Evolutionary conservation across 2,888 invertebrate species (phyloP), one percentile per base, ranked within the genome.

Genomic region (Pseudolycoriella hygida): DNA sequence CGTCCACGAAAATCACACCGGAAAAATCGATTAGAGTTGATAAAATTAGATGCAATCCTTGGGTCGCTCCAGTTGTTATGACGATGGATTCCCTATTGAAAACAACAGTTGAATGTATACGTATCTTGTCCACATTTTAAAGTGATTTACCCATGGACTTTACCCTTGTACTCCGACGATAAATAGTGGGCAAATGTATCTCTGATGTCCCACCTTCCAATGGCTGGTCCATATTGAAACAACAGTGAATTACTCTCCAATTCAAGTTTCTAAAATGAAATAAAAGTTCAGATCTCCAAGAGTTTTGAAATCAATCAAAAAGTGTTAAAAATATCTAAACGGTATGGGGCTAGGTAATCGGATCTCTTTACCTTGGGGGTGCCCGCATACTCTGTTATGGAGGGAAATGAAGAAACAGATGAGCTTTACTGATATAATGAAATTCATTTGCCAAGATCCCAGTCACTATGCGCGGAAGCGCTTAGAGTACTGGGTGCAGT

Each of bases 1-100:
- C 74, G 53, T 78, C 78, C 10, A 76, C 71, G 56, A 77, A 77
- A 43, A 77, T 67, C 10, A 68, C 59, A 2, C 70, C 71, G 3
- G 18, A 18, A 2, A 70, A 64, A 18, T 69, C 66, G 17, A 77
- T 52, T n/a, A 75, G 52, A 1, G 68, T 69, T n/a, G 69, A 68
- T 6, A 74, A 52, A 39, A 72, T 56, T 34, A 74, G 53, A 53
- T 72, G 71, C 2, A 77, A 53, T 1, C 76, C 77, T 49, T 74
- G 70, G 0, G 73, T 68, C 3, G 78, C 76, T 1, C 77, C 77
- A 30, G 71, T 68, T 1, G 74, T 76, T 14, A 74, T 57, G 44
- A 76, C 63, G 19, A 78, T 55, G 51, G 72, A 63, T 45, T 68
- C 60, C 51, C 72, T 73, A 25, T 25, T 25, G 25, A n/a, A n/a